Base-by-base conservation (phyloP, 92 coral and sea anemone species). In the Zoanthus solanderi region DNA sequence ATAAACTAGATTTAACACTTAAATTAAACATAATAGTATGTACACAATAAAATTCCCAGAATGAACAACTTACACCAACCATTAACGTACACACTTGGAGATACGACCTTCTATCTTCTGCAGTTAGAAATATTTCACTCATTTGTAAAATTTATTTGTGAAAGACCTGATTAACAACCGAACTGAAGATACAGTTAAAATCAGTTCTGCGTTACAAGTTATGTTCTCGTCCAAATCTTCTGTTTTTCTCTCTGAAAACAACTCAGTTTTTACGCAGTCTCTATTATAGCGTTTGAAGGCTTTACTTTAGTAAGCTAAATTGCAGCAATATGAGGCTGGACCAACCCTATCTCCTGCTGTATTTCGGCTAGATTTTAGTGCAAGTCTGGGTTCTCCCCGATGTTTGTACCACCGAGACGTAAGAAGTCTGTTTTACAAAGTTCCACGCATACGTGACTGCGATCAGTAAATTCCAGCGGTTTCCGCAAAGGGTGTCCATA, bases 361-460 rank as follows among this genome's bases (percentile, higher is more conserved):
- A 11, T 17, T 10, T 53, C 9, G 14, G 31, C 14, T 17, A 10
- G 15, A 65, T 31, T 47, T 90, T 81, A 93, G 88, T 93, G 95
- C 63, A 93, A 74, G 60, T 93, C 90, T 23, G 95, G 95, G 85
- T 93, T 87, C 46, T 85, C 83, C 60, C 96, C 95, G 8, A 96
- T 96, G 42, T 94, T 93, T 17, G 99, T 97, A 72, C 99, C 99
- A 50, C 96, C 96, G 1, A 95, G 92, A 66, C 99, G 90, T 10
- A 97, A 89, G 78, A 97, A 97, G 81, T 97, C 99, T 72, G 95
- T 95, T 76, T 97, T 97, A 84, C 99, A 97, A 47, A 93, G 84
- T 71, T 97, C 97, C 13, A 97, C 98, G 18, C 96, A 84, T 31
- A 95, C 98, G 92, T 97, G 99, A 76, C 93, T 92, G 78, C 99